phyloP scores from a whole-genome alignment of 2,888 invertebrate species.

The Dryadula phaetusa region DNA sequence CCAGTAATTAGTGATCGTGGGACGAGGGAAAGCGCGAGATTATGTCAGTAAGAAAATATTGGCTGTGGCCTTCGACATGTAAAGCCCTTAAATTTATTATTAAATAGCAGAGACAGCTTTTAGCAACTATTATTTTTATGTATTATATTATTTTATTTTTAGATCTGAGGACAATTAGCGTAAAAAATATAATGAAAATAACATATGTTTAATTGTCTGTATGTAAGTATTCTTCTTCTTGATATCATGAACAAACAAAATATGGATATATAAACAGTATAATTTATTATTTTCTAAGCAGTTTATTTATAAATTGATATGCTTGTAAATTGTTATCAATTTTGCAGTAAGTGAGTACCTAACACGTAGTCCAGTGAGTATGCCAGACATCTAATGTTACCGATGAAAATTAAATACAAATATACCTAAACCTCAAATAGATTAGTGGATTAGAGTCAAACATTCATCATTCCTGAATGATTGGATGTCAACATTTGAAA shows the following conservation, averaged over 20 bases:
- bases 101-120: not conserved
- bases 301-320: too few relatives aligned
- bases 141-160: not conserved
- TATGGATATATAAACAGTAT: not conserved
- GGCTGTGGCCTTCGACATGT: not conserved
- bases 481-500: slow-evolving; percentile 44
- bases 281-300: not conserved
- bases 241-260: not conserved
- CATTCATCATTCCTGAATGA: slow-evolving; percentile 36
- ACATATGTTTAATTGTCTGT: too few relatives aligned
- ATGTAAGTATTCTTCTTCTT: not conserved
- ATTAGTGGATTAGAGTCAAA: slow-evolving; percentile 33
- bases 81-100: not conserved
- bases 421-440: slow-evolving; percentile 24
- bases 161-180: not conserved
- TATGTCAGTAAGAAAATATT: slow-evolving; percentile 33
- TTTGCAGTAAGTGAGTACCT: not conserved
- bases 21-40: slow-evolving; percentile 44
- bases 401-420: slow-evolving; percentile 8
- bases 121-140: not conserved
- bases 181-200: not conserved
- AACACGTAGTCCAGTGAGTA: not conserved
- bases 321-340: not conserved
- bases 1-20: slow-evolving; percentile 72
- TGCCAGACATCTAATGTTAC: not conserved